Percentiles rank a stretch among this genome's conserved stretches.
phyloP scores from a whole-genome alignment of 2,888 invertebrate species.

The Serripes groenlandicus region DNA sequence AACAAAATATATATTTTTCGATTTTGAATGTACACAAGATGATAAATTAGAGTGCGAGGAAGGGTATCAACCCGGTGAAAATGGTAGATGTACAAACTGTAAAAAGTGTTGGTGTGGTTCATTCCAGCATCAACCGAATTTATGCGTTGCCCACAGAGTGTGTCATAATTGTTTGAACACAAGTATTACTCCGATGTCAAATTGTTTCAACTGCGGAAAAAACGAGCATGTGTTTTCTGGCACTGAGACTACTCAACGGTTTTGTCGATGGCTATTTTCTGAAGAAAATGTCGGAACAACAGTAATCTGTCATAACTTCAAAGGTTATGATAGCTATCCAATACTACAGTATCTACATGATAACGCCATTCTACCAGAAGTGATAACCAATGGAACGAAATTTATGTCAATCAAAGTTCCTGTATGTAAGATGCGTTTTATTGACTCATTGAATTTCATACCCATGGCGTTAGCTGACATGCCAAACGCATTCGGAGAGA shows the following conservation, averaged over 20 bases:
- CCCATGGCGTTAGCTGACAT: conserved; percentile 18
- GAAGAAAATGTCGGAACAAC: conserved; percentile 46
- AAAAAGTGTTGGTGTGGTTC: conserved; percentile 50
- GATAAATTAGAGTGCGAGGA: conserved; percentile 24
- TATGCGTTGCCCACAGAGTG: conserved; percentile 59
- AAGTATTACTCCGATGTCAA: conserved; percentile 30
- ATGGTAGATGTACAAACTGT: conserved; percentile 54
- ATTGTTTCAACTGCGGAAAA: too few relatives aligned
- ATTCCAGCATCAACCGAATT: conserved; percentile 52
- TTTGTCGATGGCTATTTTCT: conserved; percentile 40
- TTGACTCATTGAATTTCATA: conserved; percentile 49
- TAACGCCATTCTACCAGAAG: conserved; percentile 41
- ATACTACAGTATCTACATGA: conserved; percentile 47
- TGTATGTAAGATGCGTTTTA: conserved; percentile 29
- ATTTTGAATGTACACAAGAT: too few relatives aligned
- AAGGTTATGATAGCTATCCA: conserved; percentile 50
- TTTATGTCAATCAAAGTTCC: conserved; percentile 47
- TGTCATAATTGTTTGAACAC: conserved; percentile 27
- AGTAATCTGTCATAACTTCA: conserved; percentile 60
- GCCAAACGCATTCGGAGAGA: conserved; percentile 43
- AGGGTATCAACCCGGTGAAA: conserved; percentile 18
- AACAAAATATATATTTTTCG: conserved; percentile 34
- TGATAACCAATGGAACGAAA: conserved; percentile 45
- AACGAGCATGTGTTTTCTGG: conserved; percentile 52
- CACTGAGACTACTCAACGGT: conserved; percentile 18